Evolutionary conservation across 2,113 vertebrate species (phyloP).

Genomic region (Prunella himalayana): DNA sequence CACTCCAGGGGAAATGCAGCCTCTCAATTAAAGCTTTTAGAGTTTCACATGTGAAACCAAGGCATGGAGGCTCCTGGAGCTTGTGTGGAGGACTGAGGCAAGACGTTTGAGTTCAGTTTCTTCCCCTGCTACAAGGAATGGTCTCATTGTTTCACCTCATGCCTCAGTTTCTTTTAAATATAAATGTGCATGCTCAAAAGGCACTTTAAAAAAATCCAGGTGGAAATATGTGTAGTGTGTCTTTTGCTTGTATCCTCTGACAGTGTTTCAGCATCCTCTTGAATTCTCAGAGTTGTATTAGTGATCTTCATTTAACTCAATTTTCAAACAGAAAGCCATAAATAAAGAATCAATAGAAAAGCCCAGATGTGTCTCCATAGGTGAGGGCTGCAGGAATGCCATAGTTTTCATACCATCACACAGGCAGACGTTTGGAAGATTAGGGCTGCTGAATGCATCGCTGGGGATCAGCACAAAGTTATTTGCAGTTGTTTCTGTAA

Average conservation of each 20-base stretch:
- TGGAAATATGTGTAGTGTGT: background rate
- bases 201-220: background rate
- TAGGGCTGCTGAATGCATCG: background rate
- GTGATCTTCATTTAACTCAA: background rate
- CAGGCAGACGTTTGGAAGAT: slow-evolving; percentile 35
- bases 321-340: background rate
- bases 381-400: slow-evolving; percentile 37
- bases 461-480: slow-evolving; percentile 39
- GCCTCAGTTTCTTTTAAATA: background rate
- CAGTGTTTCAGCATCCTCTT: background rate
- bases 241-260: background rate
- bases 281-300: background rate
- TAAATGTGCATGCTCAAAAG: background rate
- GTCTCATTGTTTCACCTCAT: background rate
- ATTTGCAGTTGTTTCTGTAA: slow-evolving; percentile 56
- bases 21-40: slow-evolving; percentile 51
- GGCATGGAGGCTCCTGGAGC: background rate
- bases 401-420: background rate
- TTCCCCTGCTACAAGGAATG: background rate
- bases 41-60: slow-evolving; percentile 16
- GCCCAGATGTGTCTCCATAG: slow-evolving; percentile 37
- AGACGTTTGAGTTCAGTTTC: background rate
- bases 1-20: slow-evolving; percentile 24
- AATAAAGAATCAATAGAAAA: slow-evolving; percentile 9
- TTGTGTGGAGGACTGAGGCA: background rate